A percentile compares a stretch with the other conserved stretches of the same genome.
These are phyloP conservation scores for Caenorhabditis becei DNA, from an alignment of 2,888 invertebrate genomes.

Conservation along the genomic window DNA sequence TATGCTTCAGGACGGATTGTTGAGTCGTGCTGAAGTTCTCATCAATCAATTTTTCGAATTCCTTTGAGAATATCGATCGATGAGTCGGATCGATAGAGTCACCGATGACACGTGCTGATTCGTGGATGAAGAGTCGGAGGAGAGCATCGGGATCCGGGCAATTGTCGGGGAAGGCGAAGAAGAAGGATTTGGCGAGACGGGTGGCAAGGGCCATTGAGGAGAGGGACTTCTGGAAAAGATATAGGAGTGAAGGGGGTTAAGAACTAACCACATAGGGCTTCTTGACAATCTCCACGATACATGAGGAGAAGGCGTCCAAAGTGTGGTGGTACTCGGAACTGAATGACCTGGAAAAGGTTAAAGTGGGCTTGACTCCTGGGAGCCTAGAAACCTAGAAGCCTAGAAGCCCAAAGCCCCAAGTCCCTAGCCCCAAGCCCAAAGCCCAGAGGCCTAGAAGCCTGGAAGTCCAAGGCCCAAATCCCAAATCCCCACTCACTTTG, in stretches of 20 bases:
- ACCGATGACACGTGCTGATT: slow-evolving; percentile 70
- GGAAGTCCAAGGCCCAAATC: too few species aligned
- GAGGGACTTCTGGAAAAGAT: slow-evolving; percentile 46
- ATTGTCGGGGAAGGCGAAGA: slow-evolving; percentile 76
- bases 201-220: slow-evolving; percentile 60
- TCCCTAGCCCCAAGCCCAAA: too few species aligned
- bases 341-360: slow-evolving; percentile 70
- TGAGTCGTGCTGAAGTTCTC: slow-evolving; percentile 46
- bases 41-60: slow-evolving; percentile 47
- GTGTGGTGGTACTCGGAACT: slow-evolving; percentile 74
- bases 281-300: slow-evolving; percentile 63
- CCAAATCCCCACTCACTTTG: slow-evolving; percentile 66
- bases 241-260: not conserved
- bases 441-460: too few species aligned
- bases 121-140: slow-evolving; percentile 75
- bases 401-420: too few species aligned
- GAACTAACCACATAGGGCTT: slow-evolving; percentile 62
- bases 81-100: slow-evolving; percentile 62
- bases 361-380: not conserved
- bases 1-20: slow-evolving; percentile 40
- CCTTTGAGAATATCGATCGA: slow-evolving; percentile 25
- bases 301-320: slow-evolving; percentile 68
- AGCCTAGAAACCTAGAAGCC: too few species aligned
- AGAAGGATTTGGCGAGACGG: slow-evolving; percentile 67
- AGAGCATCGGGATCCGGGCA: slow-evolving; percentile 75